Percentiles rank a stretch among this genome's conserved stretches.
phyloP scores from a whole-genome alignment of 2,797 vertebrate genomes.

The Sebastes vulpes region DNA sequence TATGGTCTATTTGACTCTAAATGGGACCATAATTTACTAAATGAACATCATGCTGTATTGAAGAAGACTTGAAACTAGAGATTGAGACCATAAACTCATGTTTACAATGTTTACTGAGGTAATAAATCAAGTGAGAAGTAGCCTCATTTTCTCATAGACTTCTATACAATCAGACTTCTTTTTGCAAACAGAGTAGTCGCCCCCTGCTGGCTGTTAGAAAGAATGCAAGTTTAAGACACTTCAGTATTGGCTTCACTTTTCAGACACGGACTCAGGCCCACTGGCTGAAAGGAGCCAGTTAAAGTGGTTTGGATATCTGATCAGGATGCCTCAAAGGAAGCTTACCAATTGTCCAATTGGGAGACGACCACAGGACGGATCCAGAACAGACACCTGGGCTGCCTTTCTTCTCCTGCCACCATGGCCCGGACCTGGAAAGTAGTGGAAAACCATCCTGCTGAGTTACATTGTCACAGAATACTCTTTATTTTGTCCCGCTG shows the following conservation, averaged over 20 bases:
- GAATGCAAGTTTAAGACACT: too few relatives aligned
- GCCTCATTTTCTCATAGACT: too few relatives aligned
- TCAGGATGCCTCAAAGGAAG: neutral
- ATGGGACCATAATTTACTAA: too few relatives aligned
- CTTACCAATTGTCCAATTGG: neutral
- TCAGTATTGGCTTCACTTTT: fast-evolving
- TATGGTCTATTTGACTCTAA: too few relatives aligned
- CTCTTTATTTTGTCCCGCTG: neutral
- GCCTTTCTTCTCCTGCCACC: neutral
- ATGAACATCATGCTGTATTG: too few relatives aligned
- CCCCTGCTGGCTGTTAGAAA: too few relatives aligned
- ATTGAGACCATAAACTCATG: too few relatives aligned
- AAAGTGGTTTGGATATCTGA: neutral
- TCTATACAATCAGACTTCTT: too few relatives aligned
- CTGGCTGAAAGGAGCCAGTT: neutral
- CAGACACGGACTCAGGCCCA: too few relatives aligned
- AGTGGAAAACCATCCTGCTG: neutral
- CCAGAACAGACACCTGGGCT: neutral
- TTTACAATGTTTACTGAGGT: too few relatives aligned
- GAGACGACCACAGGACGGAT: neutral
- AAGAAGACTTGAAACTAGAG: fast-evolving
- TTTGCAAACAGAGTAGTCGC: too few relatives aligned
- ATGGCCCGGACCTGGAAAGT: neutral
- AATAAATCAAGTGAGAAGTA: too few relatives aligned
- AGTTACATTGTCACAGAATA: neutral